Evolutionary conservation across 1,140 invertebrate genomes (phyloP), one percentile per base, ranked within the genome.

Genomic region (Drosophila bocqueti): DNA sequence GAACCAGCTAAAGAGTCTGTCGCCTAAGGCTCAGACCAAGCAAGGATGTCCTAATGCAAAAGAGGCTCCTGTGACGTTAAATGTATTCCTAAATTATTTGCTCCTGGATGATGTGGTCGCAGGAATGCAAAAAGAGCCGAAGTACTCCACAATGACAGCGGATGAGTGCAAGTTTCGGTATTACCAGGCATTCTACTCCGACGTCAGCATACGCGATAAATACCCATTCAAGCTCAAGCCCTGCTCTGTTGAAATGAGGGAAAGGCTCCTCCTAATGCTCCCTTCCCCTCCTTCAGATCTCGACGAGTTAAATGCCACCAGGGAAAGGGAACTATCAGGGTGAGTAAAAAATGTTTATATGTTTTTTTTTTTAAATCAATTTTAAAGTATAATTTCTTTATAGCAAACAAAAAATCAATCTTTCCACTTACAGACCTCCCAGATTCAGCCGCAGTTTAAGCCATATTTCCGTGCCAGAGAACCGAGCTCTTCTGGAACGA

Each of bases 381-480:
- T 16, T 3, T 24, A 24, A 55, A 55, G 10, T 9, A 4, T 10
- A 2, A 6, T n/a, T 46, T 40, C 49, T 16, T 24, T 11, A 16
- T 29, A 81, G 79, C 2, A 45, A 63, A 26, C 0, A 38, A 18
- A 76, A 38, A 18, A n/a, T 10, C 2, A 42, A 72, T n/a, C 16
- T 67, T 10, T n/a, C 31, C 1, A 45, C 21, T 3, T 81, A 76
- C 38, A 36, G n/a, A 3, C 73, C 68, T 2, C 24, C 2, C 24
- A 24, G 24, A 24, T 24, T 24, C 0, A 24, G 2, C 24, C 11
- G 42, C 8, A 54, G 54, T 38, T 24, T 79, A 58, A 5, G 1
- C 0, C 38, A 42, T 4, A 18, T 38, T 11, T 10, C n/a, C 9
- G 47, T 34, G 11, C 57, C 50, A 0, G 29, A 9, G 6, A 59